phyloP scores from a whole-genome alignment of 1,140 invertebrate genomes.

The Pararge aegeria region DNA sequence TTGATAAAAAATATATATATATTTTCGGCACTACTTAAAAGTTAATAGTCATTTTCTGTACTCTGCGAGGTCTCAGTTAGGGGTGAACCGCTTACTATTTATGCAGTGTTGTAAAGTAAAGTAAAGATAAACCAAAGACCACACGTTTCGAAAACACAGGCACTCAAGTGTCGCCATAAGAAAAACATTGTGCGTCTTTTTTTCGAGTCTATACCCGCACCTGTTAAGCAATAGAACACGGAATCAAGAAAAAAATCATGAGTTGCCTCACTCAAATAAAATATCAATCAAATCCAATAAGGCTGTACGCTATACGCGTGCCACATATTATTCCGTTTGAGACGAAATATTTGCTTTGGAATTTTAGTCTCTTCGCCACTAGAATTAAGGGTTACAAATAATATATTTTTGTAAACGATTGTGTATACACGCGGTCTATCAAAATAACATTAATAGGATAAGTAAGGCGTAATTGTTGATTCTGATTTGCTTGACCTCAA shows the following conservation, averaged over 20 bases:
- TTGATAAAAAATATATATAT: too few relatives aligned
- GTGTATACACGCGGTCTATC: slow-evolving; percentile 18
- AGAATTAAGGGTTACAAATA: slow-evolving; percentile 14
- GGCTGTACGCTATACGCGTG: slow-evolving; percentile 15
- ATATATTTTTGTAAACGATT: slow-evolving; percentile 9
- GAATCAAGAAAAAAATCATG: slow-evolving; percentile 17
- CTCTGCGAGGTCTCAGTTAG: too few relatives aligned
- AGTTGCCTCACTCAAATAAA: slow-evolving; percentile 25
- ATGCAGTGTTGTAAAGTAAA: not conserved
- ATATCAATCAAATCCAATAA: slow-evolving; percentile 24
- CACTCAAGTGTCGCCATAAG: not conserved
- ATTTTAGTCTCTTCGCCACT: slow-evolving; percentile 7
- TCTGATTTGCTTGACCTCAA: slow-evolving; percentile 27
- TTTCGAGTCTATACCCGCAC: not conserved
- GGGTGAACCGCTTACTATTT: too few relatives aligned
- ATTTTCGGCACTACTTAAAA: too few relatives aligned
- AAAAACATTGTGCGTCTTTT: not conserved
- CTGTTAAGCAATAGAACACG: not conserved
- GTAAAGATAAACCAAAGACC: not conserved
- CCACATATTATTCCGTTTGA: slow-evolving; percentile 6
- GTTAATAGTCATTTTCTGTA: too few relatives aligned
- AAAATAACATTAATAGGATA: slow-evolving; percentile 34
- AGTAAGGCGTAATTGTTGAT: slow-evolving; percentile 21
- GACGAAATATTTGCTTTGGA: slow-evolving; percentile 1
- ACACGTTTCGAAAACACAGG: not conserved